A percentile compares a stretch with the other conserved stretches of the same genome.
Conservation (phyloP, 1,140 invertebrate species). For the Pseudomyrmex gracilis region DNA sequence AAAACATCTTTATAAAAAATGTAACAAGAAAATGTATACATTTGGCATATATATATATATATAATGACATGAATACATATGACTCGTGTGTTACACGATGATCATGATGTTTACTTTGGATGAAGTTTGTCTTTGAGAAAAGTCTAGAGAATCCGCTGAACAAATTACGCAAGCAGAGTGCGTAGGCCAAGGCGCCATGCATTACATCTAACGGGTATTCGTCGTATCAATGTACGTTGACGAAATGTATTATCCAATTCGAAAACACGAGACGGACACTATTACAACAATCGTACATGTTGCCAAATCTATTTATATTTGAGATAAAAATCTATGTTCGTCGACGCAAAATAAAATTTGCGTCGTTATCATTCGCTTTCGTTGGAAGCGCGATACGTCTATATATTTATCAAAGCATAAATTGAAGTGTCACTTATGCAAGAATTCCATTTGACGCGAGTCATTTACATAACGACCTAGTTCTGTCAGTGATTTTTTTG, state of each 20-base stretch:
- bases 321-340: too few species aligned
- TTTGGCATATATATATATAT: background rate
- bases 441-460: background rate
- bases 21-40: too few species aligned
- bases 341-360: constrained; percentile 6
- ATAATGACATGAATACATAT: background rate
- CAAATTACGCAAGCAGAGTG: constrained; percentile 69
- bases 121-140: constrained; percentile 52
- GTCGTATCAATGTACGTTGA: background rate
- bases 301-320: background rate
- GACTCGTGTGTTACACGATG: background rate
- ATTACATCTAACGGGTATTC: constrained; percentile 56
- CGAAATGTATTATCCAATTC: background rate
- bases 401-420: constrained; percentile 14
- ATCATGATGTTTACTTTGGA: background rate
- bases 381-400: background rate
- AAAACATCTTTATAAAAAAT: too few species aligned
- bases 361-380: constrained; percentile 2
- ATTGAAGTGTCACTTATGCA: constrained; percentile 10
- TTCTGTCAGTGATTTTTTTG: constrained; percentile 9
- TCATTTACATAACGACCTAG: background rate
- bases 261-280: background rate
- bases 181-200: constrained; percentile 72
- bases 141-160: constrained; percentile 6
- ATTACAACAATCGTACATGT: constrained; percentile 16